A percentile compares a stretch with the other conserved stretches of the same genome.
Conservation (phyloP, 2,888 invertebrate genomes). For the Romanomermis culicivorax region DNA sequence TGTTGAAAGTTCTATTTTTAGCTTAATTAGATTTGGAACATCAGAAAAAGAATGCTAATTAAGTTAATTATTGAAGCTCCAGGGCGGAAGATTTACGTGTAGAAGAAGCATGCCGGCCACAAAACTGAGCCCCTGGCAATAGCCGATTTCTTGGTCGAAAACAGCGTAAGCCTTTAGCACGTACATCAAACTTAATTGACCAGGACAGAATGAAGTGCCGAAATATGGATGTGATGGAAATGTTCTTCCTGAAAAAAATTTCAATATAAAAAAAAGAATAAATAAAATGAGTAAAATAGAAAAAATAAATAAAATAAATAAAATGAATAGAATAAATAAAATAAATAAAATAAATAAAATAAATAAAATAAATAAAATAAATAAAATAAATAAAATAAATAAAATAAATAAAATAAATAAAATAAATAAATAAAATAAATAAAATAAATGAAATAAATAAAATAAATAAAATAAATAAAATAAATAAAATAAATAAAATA, state of each 20-base stretch:
- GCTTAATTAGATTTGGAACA: not conserved
- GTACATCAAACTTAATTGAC: conserved; percentile 78
- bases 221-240: conserved; percentile 87
- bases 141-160: conserved; percentile 76
- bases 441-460: no score
- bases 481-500: no score
- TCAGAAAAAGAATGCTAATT: not conserved
- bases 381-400: no score
- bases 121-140: conserved; percentile 87
- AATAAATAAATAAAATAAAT: no score
- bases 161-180: conserved; percentile 83
- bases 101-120: conserved; percentile 75
- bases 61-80: not conserved
- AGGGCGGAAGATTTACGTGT: conserved; percentile 58
- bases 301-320: no score
- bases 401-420: no score
- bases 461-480: no score
- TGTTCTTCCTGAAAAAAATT: conserved; percentile 45
- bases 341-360: no score
- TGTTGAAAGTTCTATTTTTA: not conserved
- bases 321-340: no score
- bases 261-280: no score
- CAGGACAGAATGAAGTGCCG: conserved; percentile 68
- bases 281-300: no score
- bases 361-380: no score